Base-by-base conservation (phyloP, 2,113 vertebrate genomes). In the Salvelinus namaycush region DNA sequence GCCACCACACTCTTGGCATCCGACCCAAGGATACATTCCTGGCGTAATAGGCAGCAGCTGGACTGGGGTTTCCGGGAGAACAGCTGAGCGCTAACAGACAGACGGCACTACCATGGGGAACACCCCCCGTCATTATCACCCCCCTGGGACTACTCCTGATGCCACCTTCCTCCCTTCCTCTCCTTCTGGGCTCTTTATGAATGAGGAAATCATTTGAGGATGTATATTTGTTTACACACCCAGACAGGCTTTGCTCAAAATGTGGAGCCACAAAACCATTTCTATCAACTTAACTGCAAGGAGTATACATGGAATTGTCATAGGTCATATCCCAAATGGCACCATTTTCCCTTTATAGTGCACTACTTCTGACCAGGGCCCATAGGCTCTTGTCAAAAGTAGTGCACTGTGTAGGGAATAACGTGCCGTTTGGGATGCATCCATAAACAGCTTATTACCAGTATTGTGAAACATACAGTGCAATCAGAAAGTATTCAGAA, bases 11-110 rank as follows among this genome's bases (percentile, higher is more conserved):
- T 85, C 73, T 81, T 87, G 83, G 86, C 85, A 90, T 91, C 83
- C 87, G 83, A 83, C 92, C 92, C 91, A 48, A 79, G 83, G 90
- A 92, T 90, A 87, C 92, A 91, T 95, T 95, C 95, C 87, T 90
- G 87, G 89, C 84, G 89, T 93, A 94, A 95, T 93, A 90, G 92
- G 89, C 88, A 90, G 82, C 95, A 95, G 94, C 93, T 95, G 95
- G 92, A 92, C 86, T 1, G 57, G 81, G 86, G 91, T 89, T 94
- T 95, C 93, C 88, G 87, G 91, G 87, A 92, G 81, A 84, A 92
- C 93, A 92, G 93, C 92, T 91, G 94, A 90, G 82, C 88, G 85
- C 73, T 73, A 85, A 81, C 81, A 57, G 69, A 72, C 65, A 59
- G 70, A 68, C 13, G 29, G 79, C 64, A 70, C 70, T 7, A 80